Conservation (phyloP, 2,797 vertebrate species). For the Pogonophryne albipinna region DNA sequence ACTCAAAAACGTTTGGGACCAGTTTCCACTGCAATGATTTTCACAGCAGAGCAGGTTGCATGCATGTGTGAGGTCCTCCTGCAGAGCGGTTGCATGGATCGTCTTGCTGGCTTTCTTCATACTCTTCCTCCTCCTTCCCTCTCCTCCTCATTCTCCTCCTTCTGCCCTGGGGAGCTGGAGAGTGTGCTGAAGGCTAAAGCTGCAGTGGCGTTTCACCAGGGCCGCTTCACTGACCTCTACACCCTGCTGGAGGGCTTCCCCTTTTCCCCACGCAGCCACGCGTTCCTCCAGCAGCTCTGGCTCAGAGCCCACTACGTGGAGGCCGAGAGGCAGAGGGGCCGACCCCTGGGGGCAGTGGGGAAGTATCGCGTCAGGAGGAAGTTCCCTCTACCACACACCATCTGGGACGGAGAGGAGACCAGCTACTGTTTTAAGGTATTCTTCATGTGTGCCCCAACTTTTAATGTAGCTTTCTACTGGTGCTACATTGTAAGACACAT, state of each 20-base stretch:
- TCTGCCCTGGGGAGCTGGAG: constrained; percentile 58
- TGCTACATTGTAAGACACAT: background rate
- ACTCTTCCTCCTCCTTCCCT: constrained; percentile 57
- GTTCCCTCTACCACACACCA: constrained; percentile 80
- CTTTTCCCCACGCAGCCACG: constrained; percentile 78
- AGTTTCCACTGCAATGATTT: constrained; percentile 64
- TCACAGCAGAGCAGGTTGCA: constrained; percentile 81
- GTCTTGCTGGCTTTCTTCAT: constrained; percentile 74
- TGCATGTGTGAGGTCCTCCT: constrained; percentile 84
- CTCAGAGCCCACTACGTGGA: constrained; percentile 80
- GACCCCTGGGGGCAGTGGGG: constrained; percentile 82
- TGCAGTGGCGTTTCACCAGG: constrained; percentile 81
- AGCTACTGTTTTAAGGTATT: constrained; percentile 83
- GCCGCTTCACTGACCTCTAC: constrained; percentile 79
- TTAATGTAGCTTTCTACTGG: background rate
- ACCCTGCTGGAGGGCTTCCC: constrained; percentile 74
- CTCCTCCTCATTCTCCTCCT: constrained; percentile 28
- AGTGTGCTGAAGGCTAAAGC: constrained; percentile 80
- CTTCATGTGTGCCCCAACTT: background rate
- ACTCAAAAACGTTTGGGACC: background rate
- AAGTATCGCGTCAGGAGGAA: constrained; percentile 83
- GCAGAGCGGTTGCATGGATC: constrained; percentile 77
- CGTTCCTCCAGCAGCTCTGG: constrained; percentile 84
- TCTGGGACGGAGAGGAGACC: constrained; percentile 85
- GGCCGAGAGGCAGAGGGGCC: constrained; percentile 78